Conservation (phyloP, 2,888 invertebrate genomes). For the Aelia acuminata region DNA sequence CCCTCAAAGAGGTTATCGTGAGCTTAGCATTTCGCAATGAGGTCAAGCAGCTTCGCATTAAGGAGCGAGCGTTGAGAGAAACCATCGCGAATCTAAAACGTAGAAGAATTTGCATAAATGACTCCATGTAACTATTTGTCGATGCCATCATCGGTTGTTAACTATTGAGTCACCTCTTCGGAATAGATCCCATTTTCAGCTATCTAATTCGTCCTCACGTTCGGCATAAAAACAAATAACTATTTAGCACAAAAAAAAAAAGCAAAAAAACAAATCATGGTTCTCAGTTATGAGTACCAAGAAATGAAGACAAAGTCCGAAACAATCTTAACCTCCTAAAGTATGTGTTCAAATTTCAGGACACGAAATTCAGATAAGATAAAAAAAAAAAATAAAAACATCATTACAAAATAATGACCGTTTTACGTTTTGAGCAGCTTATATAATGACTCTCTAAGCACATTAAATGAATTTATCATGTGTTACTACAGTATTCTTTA, state of each 20-base stretch:
- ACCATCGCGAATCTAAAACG: background rate
- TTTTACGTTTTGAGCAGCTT: too few species aligned
- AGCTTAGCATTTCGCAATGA: background rate
- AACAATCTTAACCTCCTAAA: too few species aligned
- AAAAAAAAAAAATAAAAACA: too few species aligned
- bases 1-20: background rate
- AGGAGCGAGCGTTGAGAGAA: background rate
- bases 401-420: too few species aligned
- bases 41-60: background rate
- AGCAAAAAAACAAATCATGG: background rate
- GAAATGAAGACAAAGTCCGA: too few species aligned
- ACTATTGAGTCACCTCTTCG: background rate
- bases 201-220: background rate
- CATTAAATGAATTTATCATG: too few species aligned
- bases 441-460: too few species aligned
- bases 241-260: background rate
- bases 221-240: background rate
- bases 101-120: constrained; percentile 4
- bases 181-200: constrained; percentile 25
- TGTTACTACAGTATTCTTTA: too few species aligned
- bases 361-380: too few species aligned
- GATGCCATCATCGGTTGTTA: constrained; percentile 3
- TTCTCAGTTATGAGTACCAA: background rate
- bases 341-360: too few species aligned
- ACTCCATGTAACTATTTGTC: constrained; percentile 24